Evolutionary conservation across 1,140 invertebrate genomes (phyloP).

Genomic region (Mactra quadrangularis): DNA sequence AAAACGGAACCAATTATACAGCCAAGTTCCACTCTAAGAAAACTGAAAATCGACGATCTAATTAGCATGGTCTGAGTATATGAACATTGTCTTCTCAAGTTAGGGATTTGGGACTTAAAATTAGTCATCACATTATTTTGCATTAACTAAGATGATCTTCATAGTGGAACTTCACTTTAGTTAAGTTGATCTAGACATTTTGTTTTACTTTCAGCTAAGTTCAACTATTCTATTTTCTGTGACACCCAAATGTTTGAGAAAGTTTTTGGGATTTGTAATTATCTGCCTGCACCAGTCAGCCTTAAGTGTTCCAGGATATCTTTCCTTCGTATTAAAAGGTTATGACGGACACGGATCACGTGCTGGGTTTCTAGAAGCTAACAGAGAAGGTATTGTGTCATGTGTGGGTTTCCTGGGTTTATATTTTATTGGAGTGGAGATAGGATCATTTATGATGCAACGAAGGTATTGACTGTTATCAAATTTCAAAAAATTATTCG

Average conservation of each 20-base stretch:
- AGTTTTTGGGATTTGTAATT: conserved; percentile 84
- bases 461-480: conserved; percentile 52
- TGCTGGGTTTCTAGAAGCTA: conserved; percentile 89
- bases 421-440: conserved; percentile 89
- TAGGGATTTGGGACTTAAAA: no score
- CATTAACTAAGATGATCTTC: no score
- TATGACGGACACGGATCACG: conserved; percentile 67
- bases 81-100: no score
- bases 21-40: no score
- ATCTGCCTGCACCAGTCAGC: conserved; percentile 88
- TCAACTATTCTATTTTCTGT: conserved; percentile 86
- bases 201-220: conserved; percentile 86
- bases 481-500: no score
- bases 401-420: conserved; percentile 91
- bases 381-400: conserved; percentile 94
- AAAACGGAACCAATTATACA: no score
- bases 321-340: conserved; percentile 89
- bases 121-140: no score
- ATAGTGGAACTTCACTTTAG: no score
- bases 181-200: no score
- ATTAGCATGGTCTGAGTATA: no score
- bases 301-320: conserved; percentile 86
- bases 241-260: conserved; percentile 35
- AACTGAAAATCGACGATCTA: no score
- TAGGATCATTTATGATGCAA: conserved; percentile 85